Conservation (phyloP, 2,888 invertebrate genomes). For the Acanthosepion esculentum region DNA sequence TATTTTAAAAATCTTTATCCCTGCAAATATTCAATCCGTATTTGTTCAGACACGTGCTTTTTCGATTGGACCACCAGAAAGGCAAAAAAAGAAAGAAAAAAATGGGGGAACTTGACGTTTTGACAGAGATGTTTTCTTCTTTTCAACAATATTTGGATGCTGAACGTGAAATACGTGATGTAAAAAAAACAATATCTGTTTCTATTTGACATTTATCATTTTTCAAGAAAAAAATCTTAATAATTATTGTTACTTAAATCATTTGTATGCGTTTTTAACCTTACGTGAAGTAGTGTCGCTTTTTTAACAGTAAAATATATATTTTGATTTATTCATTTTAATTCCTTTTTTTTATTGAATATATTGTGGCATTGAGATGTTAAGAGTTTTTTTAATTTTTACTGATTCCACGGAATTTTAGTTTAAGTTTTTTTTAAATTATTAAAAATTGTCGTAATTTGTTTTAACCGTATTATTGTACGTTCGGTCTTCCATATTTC, state of each 20-base stretch:
- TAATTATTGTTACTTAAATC: neutral
- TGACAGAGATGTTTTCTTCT: constrained; percentile 80
- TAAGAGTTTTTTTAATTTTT: neutral
- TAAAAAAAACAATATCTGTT: constrained; percentile 71
- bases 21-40: neutral
- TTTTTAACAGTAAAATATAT: neutral
- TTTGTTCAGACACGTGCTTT: neutral
- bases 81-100: neutral
- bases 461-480: neutral
- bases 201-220: neutral
- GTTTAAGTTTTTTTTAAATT: neutral
- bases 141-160: constrained; percentile 86
- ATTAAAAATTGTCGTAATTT: neutral
- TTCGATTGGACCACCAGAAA: neutral
- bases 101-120: constrained; percentile 34
- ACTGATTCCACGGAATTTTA: neutral
- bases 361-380: neutral
- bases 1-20: neutral
- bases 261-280: no score
- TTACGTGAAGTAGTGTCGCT: no score
- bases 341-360: neutral
- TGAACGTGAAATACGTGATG: constrained; percentile 88
- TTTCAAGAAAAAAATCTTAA: neutral
- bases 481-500: neutral
- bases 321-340: neutral